phyloP scores from a whole-genome alignment of 2,888 invertebrate species.

The Drosophila kanekoi region DNA sequence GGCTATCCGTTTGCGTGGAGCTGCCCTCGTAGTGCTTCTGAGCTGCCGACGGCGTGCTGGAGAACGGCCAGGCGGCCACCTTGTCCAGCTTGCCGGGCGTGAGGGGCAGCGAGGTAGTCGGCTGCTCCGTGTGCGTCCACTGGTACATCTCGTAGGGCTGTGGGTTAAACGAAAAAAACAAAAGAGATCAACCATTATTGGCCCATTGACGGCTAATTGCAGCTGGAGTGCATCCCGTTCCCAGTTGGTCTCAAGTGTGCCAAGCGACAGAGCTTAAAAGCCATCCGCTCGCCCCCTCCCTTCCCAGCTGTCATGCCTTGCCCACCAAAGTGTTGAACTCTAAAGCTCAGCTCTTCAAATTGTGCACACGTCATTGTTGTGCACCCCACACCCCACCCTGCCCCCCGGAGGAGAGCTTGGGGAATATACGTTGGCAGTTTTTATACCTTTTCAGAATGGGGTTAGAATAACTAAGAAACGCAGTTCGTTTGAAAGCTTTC shows the following conservation, averaged over 20 bases:
- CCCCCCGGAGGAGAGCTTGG: not conserved
- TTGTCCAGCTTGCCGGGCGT: conserved; percentile 91
- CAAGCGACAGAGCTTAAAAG: conserved; percentile 56
- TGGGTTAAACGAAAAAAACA: not conserved
- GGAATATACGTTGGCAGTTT: conserved; percentile 25
- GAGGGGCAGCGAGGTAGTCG: conserved; percentile 89
- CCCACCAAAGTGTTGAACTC: conserved; percentile 12
- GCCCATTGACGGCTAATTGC: conserved; percentile 73
- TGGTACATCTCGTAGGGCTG: conserved; percentile 96
- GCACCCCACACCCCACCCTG: not conserved
- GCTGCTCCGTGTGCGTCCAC: conserved; percentile 93
- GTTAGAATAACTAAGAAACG: not conserved
- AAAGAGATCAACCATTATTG: conserved; percentile 38
- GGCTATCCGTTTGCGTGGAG: conserved; percentile 44
- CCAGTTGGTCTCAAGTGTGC: conserved; percentile 47
- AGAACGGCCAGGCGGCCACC: conserved; percentile 90
- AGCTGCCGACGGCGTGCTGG: conserved; percentile 63
- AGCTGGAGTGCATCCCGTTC: conserved; percentile 55
- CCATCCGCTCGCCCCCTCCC: conserved; percentile 20
- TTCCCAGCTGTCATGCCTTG: not conserved
- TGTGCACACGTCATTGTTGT: conserved; percentile 47
- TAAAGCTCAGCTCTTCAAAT: conserved; percentile 26
- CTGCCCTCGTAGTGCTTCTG: conserved; percentile 14
- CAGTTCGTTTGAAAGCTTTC: not conserved
- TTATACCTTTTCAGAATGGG: conserved; percentile 15